A percentile compares a stretch with the other conserved stretches of the same genome.
These are phyloP conservation scores for Xiphorhynchus erythropygius DNA, from an alignment of 2,797 vertebrate genomes.

Conservation along the genomic window DNA sequence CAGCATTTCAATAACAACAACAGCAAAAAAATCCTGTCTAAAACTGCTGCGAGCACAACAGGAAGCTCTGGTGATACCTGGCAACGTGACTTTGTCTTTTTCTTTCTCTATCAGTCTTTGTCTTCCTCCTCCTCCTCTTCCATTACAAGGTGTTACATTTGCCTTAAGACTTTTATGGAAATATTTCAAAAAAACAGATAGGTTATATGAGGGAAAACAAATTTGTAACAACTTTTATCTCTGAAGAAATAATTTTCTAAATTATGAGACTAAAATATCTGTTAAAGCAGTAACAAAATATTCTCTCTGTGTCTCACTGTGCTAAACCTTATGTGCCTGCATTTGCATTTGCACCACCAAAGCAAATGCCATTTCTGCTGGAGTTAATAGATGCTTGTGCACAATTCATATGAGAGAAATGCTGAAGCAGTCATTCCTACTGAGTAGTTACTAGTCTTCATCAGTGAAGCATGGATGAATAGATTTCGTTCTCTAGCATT, in stretches of 20 bases:
- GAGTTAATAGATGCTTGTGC: background rate
- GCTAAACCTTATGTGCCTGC: background rate
- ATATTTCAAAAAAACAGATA: background rate
- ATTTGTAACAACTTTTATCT: background rate
- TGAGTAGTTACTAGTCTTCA: background rate
- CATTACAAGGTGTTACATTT: background rate
- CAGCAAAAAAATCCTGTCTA: background rate
- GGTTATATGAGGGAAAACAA: background rate
- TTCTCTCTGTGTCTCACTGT: background rate
- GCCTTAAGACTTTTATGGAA: background rate
- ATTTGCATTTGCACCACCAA: background rate
- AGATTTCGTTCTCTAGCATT: background rate
- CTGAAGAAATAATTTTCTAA: background rate
- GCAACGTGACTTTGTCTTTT: background rate
- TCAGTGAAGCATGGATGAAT: background rate
- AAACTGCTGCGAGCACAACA: background rate
- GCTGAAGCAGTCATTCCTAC: background rate
- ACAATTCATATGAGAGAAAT: background rate
- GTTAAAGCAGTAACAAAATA: background rate
- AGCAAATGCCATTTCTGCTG: background rate
- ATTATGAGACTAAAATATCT: background rate
- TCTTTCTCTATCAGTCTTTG: background rate
- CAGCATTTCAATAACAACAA: background rate
- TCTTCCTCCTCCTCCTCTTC: background rate
- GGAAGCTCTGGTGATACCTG: background rate